Evolutionary conservation across 1,140 invertebrate genomes (phyloP).

Genomic region (Sitophilus oryzae): DNA sequence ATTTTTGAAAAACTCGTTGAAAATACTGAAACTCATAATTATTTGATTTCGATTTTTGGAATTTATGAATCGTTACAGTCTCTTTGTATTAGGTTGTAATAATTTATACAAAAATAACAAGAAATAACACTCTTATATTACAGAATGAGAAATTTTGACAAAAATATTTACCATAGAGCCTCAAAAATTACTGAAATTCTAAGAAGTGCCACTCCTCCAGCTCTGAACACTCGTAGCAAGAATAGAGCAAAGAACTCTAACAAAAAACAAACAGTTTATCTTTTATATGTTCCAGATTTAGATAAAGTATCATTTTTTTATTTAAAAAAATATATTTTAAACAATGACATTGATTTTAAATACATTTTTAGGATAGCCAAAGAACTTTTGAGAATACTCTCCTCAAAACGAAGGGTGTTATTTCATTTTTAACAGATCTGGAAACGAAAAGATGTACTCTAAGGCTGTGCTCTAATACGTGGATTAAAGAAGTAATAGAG

Average conservation of each 20-base stretch:
- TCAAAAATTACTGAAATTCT: constrained; percentile 22
- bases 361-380: constrained; percentile 7
- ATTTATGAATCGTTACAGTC: constrained; percentile 28
- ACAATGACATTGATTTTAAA: constrained; percentile 5
- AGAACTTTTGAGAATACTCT: constrained; percentile 17
- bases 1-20: constrained; percentile 27
- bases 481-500: constrained; percentile 20
- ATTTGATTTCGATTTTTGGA: constrained; percentile 24
- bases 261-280: constrained; percentile 22
- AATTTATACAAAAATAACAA: too few relatives aligned
- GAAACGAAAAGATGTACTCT: constrained; percentile 25
- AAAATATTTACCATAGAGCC: constrained; percentile 14
- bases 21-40: constrained; percentile 15
- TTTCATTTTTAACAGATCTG: constrained; percentile 24
- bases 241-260: constrained; percentile 3
- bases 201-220: constrained; percentile 20
- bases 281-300: constrained; percentile 17
- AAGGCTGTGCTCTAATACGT: constrained; percentile 19
- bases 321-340: not conserved
- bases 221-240: constrained; percentile 20
- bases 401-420: constrained; percentile 24
- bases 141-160: constrained; percentile 20
- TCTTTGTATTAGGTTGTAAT: constrained; percentile 24
- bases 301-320: constrained; percentile 7
- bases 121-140: not conserved